Evolutionary conservation across 2,888 invertebrate genomes (phyloP).

Genomic region (Drosophila mulleri): DNA sequence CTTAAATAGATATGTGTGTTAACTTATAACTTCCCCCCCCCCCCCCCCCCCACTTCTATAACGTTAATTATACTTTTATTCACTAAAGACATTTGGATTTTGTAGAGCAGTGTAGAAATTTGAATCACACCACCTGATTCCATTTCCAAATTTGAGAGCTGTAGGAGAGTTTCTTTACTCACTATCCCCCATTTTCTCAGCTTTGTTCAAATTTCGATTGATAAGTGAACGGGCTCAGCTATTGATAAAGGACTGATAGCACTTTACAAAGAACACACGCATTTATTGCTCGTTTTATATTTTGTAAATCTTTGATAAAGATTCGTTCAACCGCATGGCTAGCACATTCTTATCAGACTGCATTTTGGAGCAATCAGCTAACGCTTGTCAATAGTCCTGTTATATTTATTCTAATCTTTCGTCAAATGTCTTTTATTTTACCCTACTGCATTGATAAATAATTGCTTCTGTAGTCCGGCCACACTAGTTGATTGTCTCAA

Average conservation of each 20-base stretch:
- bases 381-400: neutral
- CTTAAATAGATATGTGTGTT: too few relatives aligned
- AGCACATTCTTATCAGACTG: neutral
- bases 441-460: neutral
- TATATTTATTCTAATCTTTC: conserved; percentile 16
- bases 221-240: neutral
- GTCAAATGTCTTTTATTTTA: neutral
- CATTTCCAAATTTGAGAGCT: neutral
- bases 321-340: neutral
- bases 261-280: neutral
- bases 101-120: neutral
- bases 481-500: conserved; percentile 80
- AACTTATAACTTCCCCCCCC: too few relatives aligned
- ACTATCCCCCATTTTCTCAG: neutral
- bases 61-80: too few relatives aligned
- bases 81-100: neutral
- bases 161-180: neutral
- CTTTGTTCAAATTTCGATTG: neutral
- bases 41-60: too few relatives aligned
- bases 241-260: neutral
- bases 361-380: neutral
- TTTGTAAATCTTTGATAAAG: neutral
- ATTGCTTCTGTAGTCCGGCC: neutral
- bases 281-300: neutral
- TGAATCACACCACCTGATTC: neutral